Evolutionary conservation across 2,888 invertebrate genomes (phyloP).

Genomic region (Branchellion lobata): DNA sequence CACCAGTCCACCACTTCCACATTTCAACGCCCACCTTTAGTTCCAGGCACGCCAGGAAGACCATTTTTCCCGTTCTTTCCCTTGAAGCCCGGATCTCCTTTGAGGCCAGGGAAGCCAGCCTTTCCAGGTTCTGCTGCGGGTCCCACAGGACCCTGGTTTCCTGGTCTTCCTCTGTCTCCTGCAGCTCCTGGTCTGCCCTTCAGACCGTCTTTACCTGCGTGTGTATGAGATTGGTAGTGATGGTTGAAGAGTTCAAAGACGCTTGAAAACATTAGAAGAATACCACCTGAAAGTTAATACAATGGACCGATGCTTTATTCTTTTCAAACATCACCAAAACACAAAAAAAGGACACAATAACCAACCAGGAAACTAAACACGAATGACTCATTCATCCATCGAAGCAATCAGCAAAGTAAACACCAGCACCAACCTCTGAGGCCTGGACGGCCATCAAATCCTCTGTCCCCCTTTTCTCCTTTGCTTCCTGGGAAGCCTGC

Average conservation of each 20-base stretch:
- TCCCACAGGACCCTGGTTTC: constrained; percentile 19
- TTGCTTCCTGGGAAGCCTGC: constrained; percentile 23
- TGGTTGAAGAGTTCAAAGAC: too few species aligned
- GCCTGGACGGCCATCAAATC: constrained; percentile 54
- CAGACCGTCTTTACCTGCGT: constrained; percentile 38
- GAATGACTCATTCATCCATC: too few species aligned
- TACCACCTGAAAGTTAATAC: too few species aligned
- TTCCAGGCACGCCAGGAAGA: neutral
- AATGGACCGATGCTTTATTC: too few species aligned
- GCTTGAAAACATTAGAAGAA: too few species aligned
- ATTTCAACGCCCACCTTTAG: neutral
- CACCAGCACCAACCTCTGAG: neutral
- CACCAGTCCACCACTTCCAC: too few species aligned
- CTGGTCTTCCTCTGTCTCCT: neutral
- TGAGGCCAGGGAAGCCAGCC: constrained; percentile 40
- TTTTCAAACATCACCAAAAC: too few species aligned
- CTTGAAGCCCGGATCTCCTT: constrained; percentile 2
- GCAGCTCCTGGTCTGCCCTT: constrained; percentile 2
- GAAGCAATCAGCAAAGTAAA: too few species aligned
- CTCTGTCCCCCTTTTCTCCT: constrained; percentile 52
- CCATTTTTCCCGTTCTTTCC: neutral
- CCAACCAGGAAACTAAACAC: too few species aligned
- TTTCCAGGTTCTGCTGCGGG: constrained; percentile 43
- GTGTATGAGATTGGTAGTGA: too few species aligned
- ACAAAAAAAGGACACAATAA: too few species aligned